phyloP scores from a whole-genome alignment of 2,113 vertebrate species.

The Heterotilapia buettikoferi region DNA sequence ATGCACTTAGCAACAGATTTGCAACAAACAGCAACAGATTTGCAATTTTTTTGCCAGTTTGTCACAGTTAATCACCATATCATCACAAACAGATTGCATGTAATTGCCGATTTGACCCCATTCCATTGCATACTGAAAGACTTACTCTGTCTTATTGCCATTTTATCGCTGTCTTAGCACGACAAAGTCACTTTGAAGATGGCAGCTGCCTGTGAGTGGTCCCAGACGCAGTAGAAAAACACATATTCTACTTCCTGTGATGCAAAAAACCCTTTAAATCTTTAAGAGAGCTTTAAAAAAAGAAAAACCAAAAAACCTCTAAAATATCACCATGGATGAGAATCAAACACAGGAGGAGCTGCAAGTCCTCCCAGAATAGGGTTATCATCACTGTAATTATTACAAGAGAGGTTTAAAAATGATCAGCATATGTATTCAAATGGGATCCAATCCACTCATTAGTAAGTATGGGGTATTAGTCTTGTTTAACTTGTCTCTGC shows the following conservation, averaged over 20 bases:
- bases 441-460: neutral
- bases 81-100: neutral
- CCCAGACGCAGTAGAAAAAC: neutral
- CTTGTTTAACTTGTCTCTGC: neutral
- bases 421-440: neutral
- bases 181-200: neutral
- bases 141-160: neutral
- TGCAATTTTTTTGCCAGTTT: neutral
- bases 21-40: neutral
- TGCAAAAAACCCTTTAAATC: neutral
- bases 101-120: neutral
- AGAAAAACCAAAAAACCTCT: rapidly evolving
- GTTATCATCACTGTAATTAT: neutral
- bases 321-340: neutral
- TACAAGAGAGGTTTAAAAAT: neutral
- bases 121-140: neutral
- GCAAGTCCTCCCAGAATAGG: neutral
- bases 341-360: neutral
- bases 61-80: neutral
- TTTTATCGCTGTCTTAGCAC: neutral
- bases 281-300: neutral
- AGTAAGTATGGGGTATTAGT: neutral
- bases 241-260: neutral
- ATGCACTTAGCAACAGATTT: neutral
- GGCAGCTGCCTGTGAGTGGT: neutral